These are phyloP conservation scores for Tachuris rubrigastra DNA, from an alignment of 2,113 vertebrate species.

Conservation along the genomic window DNA sequence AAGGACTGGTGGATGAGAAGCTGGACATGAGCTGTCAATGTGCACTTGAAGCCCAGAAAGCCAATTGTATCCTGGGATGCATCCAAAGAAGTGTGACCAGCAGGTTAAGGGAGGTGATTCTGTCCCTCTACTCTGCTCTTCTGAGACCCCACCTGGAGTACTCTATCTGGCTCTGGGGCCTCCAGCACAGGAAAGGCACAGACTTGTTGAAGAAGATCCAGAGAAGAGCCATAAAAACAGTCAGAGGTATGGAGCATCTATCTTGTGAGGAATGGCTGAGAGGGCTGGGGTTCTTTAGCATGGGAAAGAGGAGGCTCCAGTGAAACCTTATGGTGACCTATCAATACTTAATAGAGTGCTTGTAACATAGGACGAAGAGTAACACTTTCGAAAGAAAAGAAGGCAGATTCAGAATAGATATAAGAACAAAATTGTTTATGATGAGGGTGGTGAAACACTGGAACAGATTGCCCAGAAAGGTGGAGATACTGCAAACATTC, in stretches of 20 bases:
- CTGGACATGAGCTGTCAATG: background rate
- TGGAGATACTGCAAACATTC: background rate
- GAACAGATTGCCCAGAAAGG: background rate
- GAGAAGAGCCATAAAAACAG: background rate
- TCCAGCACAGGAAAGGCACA: background rate
- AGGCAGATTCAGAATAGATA: background rate
- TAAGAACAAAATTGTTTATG: background rate
- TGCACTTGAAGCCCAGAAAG: rapidly evolving
- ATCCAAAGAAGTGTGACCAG: rapidly evolving
- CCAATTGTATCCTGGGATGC: rapidly evolving
- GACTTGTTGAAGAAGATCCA: background rate
- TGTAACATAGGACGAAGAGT: background rate
- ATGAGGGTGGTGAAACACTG: background rate
- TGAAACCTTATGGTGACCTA: background rate
- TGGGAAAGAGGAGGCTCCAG: background rate
- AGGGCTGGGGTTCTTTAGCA: rapidly evolving
- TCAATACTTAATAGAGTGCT: background rate
- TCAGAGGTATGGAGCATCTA: background rate
- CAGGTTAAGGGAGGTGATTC: rapidly evolving
- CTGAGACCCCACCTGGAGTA: background rate
- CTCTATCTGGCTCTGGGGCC: background rate
- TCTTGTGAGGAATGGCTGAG: background rate
- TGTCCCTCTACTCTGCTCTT: background rate
- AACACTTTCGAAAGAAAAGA: background rate
- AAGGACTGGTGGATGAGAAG: background rate